Conservation (phyloP, 2,797 vertebrate genomes). For the Peromyscus eremicus region DNA sequence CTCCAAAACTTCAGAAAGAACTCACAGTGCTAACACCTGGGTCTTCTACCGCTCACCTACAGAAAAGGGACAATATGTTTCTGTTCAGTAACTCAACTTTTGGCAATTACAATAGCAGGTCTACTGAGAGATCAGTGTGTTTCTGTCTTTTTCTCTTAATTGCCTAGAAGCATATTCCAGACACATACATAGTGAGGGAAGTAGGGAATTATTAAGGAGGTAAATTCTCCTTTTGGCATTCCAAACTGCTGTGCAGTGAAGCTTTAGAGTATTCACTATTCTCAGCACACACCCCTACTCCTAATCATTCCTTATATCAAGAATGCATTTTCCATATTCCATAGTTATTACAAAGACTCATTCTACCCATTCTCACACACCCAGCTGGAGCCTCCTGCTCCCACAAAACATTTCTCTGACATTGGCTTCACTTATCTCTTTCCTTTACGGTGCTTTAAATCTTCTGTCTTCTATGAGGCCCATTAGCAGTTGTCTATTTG, state of each 20-base stretch:
- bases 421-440: not conserved
- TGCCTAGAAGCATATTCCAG: not conserved
- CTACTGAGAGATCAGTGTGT: not conserved
- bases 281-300: not conserved
- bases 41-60: not conserved
- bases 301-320: not conserved
- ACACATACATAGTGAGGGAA: not conserved
- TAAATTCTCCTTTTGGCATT: not conserved
- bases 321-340: not conserved
- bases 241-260: not conserved
- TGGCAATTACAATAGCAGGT: not conserved
- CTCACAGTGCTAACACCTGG: not conserved
- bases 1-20: not conserved
- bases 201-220: not conserved
- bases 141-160: not conserved
- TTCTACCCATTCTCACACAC: constrained; percentile 4
- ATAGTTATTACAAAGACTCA: not conserved
- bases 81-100: not conserved
- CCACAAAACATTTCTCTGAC: not conserved
- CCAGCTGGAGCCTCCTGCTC: not conserved
- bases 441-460: not conserved
- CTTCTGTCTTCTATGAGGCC: not conserved
- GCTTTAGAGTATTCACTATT: not conserved
- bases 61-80: not conserved
- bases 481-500: not conserved